These are phyloP conservation scores for Momotus momota DNA, from an alignment of 2,797 vertebrate genomes.

Conservation along the genomic window DNA sequence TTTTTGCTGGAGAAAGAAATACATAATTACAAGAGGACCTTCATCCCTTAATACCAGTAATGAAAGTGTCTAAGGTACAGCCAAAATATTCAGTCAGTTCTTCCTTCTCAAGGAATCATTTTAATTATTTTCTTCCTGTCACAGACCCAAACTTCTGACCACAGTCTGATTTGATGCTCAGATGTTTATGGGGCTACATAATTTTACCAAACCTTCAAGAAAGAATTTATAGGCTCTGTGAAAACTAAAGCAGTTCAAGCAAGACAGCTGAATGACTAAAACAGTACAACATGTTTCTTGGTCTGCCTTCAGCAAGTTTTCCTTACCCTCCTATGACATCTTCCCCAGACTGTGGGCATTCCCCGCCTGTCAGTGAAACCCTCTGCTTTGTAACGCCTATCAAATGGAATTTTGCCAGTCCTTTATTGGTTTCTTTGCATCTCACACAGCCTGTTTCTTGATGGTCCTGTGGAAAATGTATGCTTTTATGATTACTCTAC, in stretches of 20 bases:
- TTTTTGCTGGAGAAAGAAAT: background rate
- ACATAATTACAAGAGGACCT: background rate
- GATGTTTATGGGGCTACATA: slow-evolving; percentile 30
- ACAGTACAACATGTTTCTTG: background rate
- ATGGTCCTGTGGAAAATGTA: background rate
- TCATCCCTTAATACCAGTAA: slow-evolving; percentile 5
- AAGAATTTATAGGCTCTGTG: slow-evolving; percentile 25
- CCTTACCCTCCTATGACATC: background rate
- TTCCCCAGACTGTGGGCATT: background rate
- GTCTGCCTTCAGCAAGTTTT: background rate
- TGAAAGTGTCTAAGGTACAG: background rate
- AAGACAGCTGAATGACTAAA: slow-evolving; percentile 24
- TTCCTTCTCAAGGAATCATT: slow-evolving; percentile 23
- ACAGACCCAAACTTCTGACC: slow-evolving; percentile 10
- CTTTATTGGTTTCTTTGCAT: background rate
- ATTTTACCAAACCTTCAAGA: slow-evolving; percentile 28
- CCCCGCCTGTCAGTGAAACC: background rate
- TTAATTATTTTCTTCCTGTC: slow-evolving; percentile 54
- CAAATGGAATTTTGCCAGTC: background rate
- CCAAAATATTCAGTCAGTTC: background rate
- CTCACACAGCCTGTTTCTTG: background rate
- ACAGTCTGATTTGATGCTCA: slow-evolving; percentile 35
- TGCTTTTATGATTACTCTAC: background rate
- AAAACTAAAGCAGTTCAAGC: slow-evolving; percentile 25
- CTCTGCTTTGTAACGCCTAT: background rate